A percentile compares a stretch with the other conserved stretches of the same genome.
Evolutionary conservation across 2,888 invertebrate species (phyloP).

Genomic region (Megamerina dolium): DNA sequence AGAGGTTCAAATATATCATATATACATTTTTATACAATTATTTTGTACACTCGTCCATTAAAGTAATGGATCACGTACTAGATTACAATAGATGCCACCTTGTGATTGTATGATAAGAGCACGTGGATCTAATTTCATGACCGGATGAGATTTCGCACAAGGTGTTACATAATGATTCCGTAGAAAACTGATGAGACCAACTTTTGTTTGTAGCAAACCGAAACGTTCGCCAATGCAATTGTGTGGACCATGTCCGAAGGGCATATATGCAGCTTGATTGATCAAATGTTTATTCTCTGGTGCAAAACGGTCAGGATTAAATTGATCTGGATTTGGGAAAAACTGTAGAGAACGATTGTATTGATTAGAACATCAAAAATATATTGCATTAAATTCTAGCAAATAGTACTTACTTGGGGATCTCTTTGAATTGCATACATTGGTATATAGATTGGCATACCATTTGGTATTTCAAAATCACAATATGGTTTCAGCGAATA

Average conservation of each 20-base stretch:
- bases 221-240: constrained; percentile 36
- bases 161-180: constrained; percentile 28
- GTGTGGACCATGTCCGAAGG: constrained; percentile 32
- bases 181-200: constrained; percentile 30
- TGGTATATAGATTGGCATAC: constrained; percentile 34
- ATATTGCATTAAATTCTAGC: neutral
- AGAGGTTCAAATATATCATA: too few relatives aligned
- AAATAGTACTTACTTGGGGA: constrained; percentile 24
- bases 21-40: too few relatives aligned
- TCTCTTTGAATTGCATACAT: constrained; percentile 31
- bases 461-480: constrained; percentile 27
- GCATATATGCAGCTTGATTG: constrained; percentile 24
- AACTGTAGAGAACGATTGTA: constrained; percentile 23
- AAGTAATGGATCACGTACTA: constrained; percentile 24
- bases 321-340: constrained; percentile 29
- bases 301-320: constrained; percentile 33
- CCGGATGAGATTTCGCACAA: constrained; percentile 19
- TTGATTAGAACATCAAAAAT: too few relatives aligned
- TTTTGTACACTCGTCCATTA: too few relatives aligned
- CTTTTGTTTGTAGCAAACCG: constrained; percentile 28
- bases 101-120: constrained; percentile 26
- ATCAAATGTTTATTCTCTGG: constrained; percentile 23
- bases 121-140: constrained; percentile 23
- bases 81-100: constrained; percentile 25
- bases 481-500: constrained; percentile 27